Evolutionary conservation across 2,113 vertebrate species (phyloP).

Genomic region (Jaculus jaculus): DNA sequence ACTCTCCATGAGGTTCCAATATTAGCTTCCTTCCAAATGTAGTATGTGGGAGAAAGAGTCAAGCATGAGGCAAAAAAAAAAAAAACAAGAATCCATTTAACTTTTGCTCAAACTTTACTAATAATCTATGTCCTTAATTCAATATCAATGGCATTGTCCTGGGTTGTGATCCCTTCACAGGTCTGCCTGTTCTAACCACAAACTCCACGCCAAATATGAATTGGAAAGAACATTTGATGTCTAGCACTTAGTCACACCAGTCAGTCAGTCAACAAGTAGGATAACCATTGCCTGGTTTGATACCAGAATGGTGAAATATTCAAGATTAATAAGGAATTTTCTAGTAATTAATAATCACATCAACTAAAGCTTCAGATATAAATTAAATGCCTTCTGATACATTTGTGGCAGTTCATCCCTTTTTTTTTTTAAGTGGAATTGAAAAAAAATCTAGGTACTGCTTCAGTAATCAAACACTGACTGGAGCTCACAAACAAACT

Average conservation of each 20-base stretch:
- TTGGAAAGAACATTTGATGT: background rate
- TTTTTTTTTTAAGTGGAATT: background rate
- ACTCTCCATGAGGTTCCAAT: background rate
- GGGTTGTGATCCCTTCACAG: background rate
- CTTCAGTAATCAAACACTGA: slow-evolving; percentile 16
- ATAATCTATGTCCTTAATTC: no score
- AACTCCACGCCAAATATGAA: background rate
- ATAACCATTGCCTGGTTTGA: background rate
- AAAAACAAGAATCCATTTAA: background rate
- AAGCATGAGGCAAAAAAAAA: background rate
- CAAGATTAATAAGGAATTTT: slow-evolving; percentile 10
- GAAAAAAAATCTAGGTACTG: background rate
- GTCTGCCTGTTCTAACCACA: background rate
- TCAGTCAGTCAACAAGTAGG: background rate
- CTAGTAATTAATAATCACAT: slow-evolving; percentile 8
- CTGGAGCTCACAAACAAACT: background rate
- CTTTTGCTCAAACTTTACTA: background rate
- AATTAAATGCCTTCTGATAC: background rate
- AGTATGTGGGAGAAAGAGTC: background rate
- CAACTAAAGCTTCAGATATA: background rate
- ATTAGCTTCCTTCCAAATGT: slow-evolving; percentile 3
- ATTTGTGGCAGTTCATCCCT: background rate
- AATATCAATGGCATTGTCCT: background rate
- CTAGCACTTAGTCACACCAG: background rate
- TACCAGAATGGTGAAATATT: background rate